A percentile compares a stretch with the other conserved stretches of the same genome.
phyloP scores from a whole-genome alignment of 2,888 invertebrate genomes.

The Halocaridina rubra region DNA sequence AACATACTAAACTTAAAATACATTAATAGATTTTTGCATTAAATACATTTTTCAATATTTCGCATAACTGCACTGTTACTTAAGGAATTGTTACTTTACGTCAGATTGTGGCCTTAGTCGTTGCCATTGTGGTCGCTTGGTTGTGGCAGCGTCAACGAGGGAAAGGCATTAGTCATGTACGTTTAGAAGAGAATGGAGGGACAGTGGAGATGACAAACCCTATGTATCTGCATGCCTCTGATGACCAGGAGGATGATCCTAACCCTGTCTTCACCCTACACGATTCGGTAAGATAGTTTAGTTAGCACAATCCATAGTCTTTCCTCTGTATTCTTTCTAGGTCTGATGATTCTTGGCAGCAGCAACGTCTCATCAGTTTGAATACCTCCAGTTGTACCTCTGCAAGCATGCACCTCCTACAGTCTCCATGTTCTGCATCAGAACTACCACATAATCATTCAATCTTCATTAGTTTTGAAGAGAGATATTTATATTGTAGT shows the following conservation, averaged over 20 bases:
- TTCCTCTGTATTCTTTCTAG: too few species aligned
- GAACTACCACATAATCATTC: too few species aligned
- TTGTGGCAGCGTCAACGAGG: constrained; percentile 77
- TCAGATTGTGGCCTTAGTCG: constrained; percentile 64
- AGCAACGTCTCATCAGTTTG: too few species aligned
- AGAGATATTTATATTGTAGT: too few species aligned
- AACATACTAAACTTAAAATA: too few species aligned
- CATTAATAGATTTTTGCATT: too few species aligned
- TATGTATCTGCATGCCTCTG: constrained; percentile 82
- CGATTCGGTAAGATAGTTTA: constrained; percentile 73
- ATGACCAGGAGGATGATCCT: constrained; percentile 75
- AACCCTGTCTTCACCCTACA: constrained; percentile 72
- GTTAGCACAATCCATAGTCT: neutral
- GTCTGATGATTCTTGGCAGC: too few species aligned
- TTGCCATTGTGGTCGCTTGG: constrained; percentile 64
- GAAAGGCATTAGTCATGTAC: constrained; percentile 84
- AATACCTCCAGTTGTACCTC: too few species aligned
- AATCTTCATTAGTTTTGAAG: too few species aligned
- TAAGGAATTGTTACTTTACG: neutral
- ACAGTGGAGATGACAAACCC: constrained; percentile 85
- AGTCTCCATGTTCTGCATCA: too few species aligned
- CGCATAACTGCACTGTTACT: neutral
- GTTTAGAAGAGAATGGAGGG: constrained; percentile 79
- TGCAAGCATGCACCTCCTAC: too few species aligned
- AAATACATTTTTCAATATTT: too few species aligned